Base-by-base conservation (phyloP, 2,888 invertebrate species). In the Scaptodrosophila latifasciaeformis region DNA sequence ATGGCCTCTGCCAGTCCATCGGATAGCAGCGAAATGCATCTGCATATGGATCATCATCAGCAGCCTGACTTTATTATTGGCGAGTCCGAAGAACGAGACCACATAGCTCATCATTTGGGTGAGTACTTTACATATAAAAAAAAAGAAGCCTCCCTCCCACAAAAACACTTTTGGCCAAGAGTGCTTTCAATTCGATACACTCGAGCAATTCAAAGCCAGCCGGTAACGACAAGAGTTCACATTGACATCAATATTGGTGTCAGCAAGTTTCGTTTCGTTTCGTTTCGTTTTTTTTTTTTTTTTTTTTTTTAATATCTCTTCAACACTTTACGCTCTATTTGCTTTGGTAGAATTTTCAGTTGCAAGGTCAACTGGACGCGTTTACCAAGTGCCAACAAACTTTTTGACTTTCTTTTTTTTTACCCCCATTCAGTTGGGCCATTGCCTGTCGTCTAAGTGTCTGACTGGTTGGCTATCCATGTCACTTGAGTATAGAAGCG, bases 31-130 rank as follows among this genome's bases (percentile, higher is more conserved):
- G 70, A 70, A 42, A 55, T 77, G 64, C 77, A 77, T 49, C 77
- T 67, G 35, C 24, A 49, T n/a, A 39, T 71, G 63, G 66, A 79
- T 35, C 71, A 75, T 57, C 67, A 79, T 29, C 78, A 81, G 62
- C 82, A 76, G 9, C 57, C 67, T n/a, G 81, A 80, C 39, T 74
- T 74, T 15, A 72, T 77, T 1, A 78, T 77, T 15, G 82, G 79
- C 12, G 83, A 83, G 30, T 75, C 83, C 2, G 84, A 84, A 59
- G 83, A 83, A 48, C 81, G 67, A 19, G 83, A 83, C 71, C 83
- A 83, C 24, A 83, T 83, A 30, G 83, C 84, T 2, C 84, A 83
- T 65, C 83, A 83, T 65, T 71, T 83, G 65, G 83, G 83, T 83
- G 21, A 82, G 84, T 72, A 24, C n/a, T n/a, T 10, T 2, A 7